Evolutionary conservation across 2,888 invertebrate species (phyloP).

Genomic region (Platycnemis pennipes): DNA sequence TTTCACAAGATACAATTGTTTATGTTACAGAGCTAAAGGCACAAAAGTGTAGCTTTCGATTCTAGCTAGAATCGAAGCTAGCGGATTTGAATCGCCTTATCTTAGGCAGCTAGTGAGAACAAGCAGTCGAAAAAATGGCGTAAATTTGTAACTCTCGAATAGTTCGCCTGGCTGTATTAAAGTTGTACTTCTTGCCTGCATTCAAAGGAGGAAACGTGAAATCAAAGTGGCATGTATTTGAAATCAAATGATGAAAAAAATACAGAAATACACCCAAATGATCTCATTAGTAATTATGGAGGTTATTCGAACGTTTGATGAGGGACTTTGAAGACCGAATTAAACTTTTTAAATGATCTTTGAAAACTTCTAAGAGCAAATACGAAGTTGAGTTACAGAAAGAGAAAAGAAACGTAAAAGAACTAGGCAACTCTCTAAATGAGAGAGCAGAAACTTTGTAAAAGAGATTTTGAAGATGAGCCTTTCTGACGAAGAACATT

Average conservation of each 20-base stretch:
- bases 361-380: neutral
- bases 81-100: too few relatives aligned
- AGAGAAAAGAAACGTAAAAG: neutral
- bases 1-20: too few relatives aligned
- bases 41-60: too few relatives aligned
- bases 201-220: neutral
- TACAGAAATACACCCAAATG: neutral
- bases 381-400: neutral
- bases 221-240: neutral
- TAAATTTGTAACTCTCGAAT: too few relatives aligned
- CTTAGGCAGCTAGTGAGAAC: too few relatives aligned
- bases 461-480: neutral
- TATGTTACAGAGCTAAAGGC: too few relatives aligned
- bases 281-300: constrained; percentile 18
- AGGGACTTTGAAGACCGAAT: neutral
- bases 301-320: neutral
- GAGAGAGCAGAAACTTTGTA: neutral
- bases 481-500: neutral
- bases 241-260: neutral
- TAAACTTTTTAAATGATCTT: constrained; percentile 21
- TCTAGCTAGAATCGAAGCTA: too few relatives aligned
- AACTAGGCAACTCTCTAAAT: neutral
- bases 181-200: neutral
- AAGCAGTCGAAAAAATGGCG: too few relatives aligned
- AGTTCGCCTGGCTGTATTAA: too few relatives aligned